These are phyloP conservation scores for Phalangium opilio DNA, from an alignment of 2,888 invertebrate genomes.

Conservation along the genomic window DNA sequence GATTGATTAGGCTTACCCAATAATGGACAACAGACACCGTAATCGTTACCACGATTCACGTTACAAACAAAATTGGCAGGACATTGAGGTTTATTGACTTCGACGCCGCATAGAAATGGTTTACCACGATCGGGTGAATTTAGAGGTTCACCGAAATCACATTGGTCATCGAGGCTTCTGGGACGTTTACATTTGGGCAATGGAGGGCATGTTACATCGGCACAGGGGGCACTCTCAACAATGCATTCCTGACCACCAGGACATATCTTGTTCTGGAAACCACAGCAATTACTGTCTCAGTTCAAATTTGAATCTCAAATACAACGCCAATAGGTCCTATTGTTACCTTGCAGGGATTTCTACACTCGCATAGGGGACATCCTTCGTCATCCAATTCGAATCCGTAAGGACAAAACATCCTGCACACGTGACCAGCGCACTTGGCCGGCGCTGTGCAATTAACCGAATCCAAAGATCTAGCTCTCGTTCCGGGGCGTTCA, in stretches of 20 bases:
- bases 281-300: too few species aligned
- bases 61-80: conserved; percentile 40
- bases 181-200: conserved; percentile 69
- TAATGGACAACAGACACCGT: conserved; percentile 66
- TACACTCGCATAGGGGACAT: conserved; percentile 53
- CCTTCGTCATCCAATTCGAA: conserved; percentile 52
- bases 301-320: too few species aligned
- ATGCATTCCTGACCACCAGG: conserved; percentile 61
- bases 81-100: conserved; percentile 64
- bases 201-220: conserved; percentile 64
- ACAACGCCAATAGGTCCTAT: too few species aligned
- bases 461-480: conserved; percentile 34
- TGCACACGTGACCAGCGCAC: conserved; percentile 63
- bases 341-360: conserved; percentile 27
- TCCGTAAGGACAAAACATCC: conserved; percentile 72
- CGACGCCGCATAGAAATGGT: conserved; percentile 66
- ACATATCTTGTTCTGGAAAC: conserved; percentile 48
- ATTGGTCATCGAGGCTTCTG: conserved; percentile 55
- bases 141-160: conserved; percentile 52
- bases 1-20: conserved; percentile 1
- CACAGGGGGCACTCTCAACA: conserved; percentile 58
- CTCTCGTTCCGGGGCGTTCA: conserved; percentile 28
- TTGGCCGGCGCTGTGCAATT: conserved; percentile 50
- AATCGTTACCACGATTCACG: conserved; percentile 48
- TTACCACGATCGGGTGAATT: conserved; percentile 53